phyloP scores from a whole-genome alignment of 2,113 vertebrate genomes.

The Daubentonia madagascariensis region DNA sequence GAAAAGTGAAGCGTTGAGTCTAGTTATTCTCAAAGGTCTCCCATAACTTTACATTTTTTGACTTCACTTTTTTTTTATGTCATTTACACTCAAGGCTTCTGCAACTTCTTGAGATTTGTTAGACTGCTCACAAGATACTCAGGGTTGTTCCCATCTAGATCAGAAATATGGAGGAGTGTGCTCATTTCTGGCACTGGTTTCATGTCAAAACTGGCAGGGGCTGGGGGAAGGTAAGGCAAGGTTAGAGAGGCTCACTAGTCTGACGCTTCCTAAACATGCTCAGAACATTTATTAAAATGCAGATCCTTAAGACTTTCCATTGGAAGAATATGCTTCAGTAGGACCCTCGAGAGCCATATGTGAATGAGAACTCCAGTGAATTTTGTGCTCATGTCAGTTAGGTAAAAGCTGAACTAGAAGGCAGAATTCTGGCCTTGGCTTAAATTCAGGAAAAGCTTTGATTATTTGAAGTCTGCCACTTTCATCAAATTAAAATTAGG shows the following conservation, averaged over 20 bases:
- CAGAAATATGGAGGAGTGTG: background rate
- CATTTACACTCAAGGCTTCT: background rate
- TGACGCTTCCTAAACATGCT: background rate
- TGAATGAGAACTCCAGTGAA: background rate
- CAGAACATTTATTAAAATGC: background rate
- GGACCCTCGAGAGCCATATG: too few species aligned
- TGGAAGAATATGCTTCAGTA: background rate
- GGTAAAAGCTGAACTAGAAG: background rate
- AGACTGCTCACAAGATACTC: background rate
- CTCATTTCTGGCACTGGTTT: background rate
- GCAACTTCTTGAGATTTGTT: background rate
- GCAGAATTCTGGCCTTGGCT: background rate
- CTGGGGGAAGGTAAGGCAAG: background rate
- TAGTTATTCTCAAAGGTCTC: background rate
- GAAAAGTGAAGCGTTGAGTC: background rate
- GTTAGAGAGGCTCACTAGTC: background rate
- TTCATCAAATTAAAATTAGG: background rate
- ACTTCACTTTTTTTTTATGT: background rate
- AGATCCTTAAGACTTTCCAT: background rate
- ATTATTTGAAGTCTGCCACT: background rate
- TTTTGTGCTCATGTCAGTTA: background rate
- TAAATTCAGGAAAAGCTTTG: background rate
- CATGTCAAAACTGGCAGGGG: background rate
- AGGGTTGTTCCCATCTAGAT: background rate
- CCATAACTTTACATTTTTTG: background rate